A percentile compares a stretch with the other conserved stretches of the same genome.
Conservation (phyloP, 2,113 vertebrate species). For the Myiagra hebetior region DNA sequence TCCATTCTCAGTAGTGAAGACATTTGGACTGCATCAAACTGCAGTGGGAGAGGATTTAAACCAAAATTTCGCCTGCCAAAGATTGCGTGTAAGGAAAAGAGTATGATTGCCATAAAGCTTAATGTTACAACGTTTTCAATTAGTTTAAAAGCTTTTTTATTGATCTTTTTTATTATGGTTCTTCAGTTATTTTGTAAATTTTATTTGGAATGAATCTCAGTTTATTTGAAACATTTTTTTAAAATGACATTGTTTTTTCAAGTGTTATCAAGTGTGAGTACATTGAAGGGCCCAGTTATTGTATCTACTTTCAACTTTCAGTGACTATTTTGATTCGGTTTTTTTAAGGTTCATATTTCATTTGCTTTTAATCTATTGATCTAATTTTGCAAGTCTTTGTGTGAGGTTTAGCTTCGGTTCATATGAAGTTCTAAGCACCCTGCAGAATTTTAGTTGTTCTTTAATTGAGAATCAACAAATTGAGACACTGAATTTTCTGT, state of each 20-base stretch:
- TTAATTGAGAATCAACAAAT: background rate
- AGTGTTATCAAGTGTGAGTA: background rate
- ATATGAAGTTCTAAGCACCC: background rate
- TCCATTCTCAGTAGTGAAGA: background rate
- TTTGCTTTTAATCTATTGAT: background rate
- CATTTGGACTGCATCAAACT: slow-evolving; percentile 33
- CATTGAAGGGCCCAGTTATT: background rate
- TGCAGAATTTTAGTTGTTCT: background rate
- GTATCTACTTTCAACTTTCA: background rate
- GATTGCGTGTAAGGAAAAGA: background rate
- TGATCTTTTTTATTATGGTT: slow-evolving; percentile 20
- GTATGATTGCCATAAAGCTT: slow-evolving; percentile 2
- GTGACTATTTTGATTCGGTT: background rate
- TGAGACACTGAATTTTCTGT: background rate
- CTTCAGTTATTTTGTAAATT: slow-evolving; percentile 29
- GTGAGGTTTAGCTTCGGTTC: background rate
- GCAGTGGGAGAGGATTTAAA: background rate
- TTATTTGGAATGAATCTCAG: slow-evolving; percentile 5
- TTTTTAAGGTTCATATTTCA: background rate
- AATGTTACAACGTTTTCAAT: slow-evolving; percentile 29
- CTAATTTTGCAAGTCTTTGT: background rate
- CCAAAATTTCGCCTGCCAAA: background rate
- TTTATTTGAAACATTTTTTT: background rate
- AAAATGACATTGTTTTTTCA: background rate
- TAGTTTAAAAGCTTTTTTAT: slow-evolving; percentile 53